A percentile compares a stretch with the other conserved stretches of the same genome.
Conservation (phyloP, 1,140 invertebrate species). For the Cylas formicarius region DNA sequence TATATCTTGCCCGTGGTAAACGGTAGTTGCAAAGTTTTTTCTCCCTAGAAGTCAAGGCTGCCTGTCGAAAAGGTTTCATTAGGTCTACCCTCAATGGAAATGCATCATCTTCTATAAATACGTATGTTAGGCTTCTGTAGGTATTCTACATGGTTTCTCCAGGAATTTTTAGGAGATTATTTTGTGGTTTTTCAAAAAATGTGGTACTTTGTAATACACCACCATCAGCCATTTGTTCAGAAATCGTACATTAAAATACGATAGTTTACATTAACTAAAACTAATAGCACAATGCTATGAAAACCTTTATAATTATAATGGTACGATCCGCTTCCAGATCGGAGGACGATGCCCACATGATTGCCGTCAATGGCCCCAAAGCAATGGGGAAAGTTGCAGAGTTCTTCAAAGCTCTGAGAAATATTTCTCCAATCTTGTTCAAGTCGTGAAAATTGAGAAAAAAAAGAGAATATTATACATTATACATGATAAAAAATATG, state of each 20-base stretch:
- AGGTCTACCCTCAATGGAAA: slow-evolving; percentile 40
- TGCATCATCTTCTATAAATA: slow-evolving; percentile 39
- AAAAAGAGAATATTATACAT: too few relatives aligned
- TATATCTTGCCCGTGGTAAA: slow-evolving; percentile 5
- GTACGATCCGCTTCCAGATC: too few relatives aligned
- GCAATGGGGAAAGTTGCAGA: too few relatives aligned
- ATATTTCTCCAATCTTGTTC: too few relatives aligned
- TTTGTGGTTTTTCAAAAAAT: slow-evolving; percentile 18
- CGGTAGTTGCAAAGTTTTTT: slow-evolving; percentile 10
- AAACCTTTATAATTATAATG: slow-evolving; percentile 42
- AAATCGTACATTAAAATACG: slow-evolving; percentile 38
- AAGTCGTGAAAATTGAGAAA: too few relatives aligned
- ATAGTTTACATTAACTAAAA: slow-evolving; percentile 40
- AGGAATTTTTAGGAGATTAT: neutral
- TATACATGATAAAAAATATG: too few relatives aligned
- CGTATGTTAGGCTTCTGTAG: slow-evolving; percentile 13
- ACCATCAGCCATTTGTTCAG: slow-evolving; percentile 34
- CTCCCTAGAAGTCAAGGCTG: slow-evolving; percentile 2
- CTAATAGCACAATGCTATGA: slow-evolving; percentile 42
- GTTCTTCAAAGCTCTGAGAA: too few relatives aligned
- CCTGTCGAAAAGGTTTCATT: slow-evolving; percentile 38
- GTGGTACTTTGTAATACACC: slow-evolving; percentile 28
- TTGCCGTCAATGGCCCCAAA: too few relatives aligned
- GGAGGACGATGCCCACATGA: too few relatives aligned
- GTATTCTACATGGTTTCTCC: neutral